Base-by-base conservation (phyloP, 2,113 vertebrate genomes). In the Elephas maximus region DNA sequence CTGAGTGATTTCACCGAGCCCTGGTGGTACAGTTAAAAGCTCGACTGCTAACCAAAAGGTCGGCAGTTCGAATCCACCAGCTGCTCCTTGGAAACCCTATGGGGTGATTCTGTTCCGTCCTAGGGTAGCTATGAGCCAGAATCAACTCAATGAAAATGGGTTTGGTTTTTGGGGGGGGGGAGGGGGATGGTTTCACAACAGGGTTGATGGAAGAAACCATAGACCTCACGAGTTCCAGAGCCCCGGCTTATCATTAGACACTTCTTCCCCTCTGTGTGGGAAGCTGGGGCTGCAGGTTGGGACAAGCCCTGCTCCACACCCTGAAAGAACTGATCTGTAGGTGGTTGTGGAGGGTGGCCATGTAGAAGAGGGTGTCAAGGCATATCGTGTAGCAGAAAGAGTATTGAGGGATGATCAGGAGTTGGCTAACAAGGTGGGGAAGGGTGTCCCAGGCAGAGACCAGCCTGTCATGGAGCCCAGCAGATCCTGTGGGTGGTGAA, bases 251-350 rank as follows among this genome's bases (percentile, higher is more conserved):
- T 86, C 44, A 48, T 51, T 83, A 33, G 71, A 1, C 48, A 15
- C 51, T 33, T 84, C 10, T 73, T 83, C 62, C 48, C 41, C 60
- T 78, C 62, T 76, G 30, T 45, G 51, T 0, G 1, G 26, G n/a
- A 95, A 89, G 87, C 83, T 37, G 17, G 30, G 41, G 5, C 57
- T 79, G 24, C 83, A 93, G 82, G 48, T 83, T 82, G 60, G 80
- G 53, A 78, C 51, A 67, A 85, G 37, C 77, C 21, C 17, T 53
- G n/a, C 82, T 78, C 45, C 62, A 30, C 84, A 53, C 73, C 77
- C 24, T 82, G 80, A 82, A 93, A 44, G 77, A 86, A 79, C 48
- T 21, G 21, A 37, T 74, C 67, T 88, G 17, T 48, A 63, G 83
- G 57, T 51, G 80, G 63, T 30, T 24, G 0, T 80, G 76, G 45